phyloP scores from a whole-genome alignment of 2,797 vertebrate species.

The Hephaestus fuliginosus region DNA sequence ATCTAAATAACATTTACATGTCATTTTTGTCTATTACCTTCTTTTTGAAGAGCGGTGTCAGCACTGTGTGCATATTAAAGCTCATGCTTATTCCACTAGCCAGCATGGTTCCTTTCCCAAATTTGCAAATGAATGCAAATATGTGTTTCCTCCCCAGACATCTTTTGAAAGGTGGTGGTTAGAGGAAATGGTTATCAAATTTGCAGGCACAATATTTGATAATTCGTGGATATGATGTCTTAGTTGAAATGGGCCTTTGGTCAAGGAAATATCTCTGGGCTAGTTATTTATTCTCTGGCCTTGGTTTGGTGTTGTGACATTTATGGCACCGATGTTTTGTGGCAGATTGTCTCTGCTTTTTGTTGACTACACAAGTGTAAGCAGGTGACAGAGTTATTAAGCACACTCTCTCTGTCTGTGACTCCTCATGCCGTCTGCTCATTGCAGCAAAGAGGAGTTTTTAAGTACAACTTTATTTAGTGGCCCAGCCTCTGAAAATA shows the following conservation, averaged over 20 bases:
- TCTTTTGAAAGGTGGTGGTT: slow-evolving; percentile 66
- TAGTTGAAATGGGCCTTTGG: slow-evolving; percentile 42
- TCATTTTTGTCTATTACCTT: slow-evolving; percentile 79
- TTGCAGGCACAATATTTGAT: slow-evolving; percentile 45
- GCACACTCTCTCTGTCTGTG: slow-evolving; percentile 16
- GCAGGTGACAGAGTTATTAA: neutral
- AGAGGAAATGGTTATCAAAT: slow-evolving; percentile 50
- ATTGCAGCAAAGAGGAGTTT: slow-evolving; percentile 17
- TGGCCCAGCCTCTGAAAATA: slow-evolving; percentile 63
- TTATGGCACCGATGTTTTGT: neutral
- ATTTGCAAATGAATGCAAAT: slow-evolving; percentile 83
- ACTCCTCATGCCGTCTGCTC: slow-evolving; percentile 12
- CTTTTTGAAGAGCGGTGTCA: slow-evolving; percentile 72
- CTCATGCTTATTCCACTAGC: slow-evolving; percentile 74
- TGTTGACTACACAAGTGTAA: slow-evolving; percentile 11
- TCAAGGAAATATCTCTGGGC: slow-evolving; percentile 31
- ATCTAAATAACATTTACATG: slow-evolving; percentile 85
- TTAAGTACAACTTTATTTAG: slow-evolving; percentile 66
- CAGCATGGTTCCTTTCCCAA: slow-evolving; percentile 70
- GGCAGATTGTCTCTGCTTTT: slow-evolving; percentile 1
- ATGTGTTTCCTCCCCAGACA: slow-evolving; percentile 56
- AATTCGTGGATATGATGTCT: slow-evolving; percentile 51
- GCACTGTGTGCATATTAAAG: slow-evolving; percentile 68
- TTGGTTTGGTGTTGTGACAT: slow-evolving; percentile 15
- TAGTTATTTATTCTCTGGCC: slow-evolving; percentile 33